Percentiles rank a stretch among this genome's conserved stretches.
phyloP scores from a whole-genome alignment of 2,113 vertebrate species.

The Channa argus region DNA sequence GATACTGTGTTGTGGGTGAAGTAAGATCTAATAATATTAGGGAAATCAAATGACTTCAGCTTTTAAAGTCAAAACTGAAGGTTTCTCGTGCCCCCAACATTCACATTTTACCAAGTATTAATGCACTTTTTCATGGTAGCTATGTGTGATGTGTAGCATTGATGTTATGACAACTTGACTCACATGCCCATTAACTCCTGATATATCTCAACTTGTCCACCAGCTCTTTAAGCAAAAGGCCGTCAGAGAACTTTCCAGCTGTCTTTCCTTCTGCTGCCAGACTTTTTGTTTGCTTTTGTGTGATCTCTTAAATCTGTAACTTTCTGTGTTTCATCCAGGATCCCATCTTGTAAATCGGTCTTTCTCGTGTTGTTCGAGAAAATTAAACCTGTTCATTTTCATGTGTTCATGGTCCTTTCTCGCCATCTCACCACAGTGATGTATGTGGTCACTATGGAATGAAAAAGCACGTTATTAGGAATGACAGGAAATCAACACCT shows the following conservation, averaged over 20 bases:
- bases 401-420: neutral
- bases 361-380: neutral
- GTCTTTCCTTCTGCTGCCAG: too few relatives aligned
- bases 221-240: too few relatives aligned
- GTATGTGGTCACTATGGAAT: neutral
- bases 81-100: neutral
- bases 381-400: neutral
- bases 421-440: neutral
- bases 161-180: conserved; percentile 3
- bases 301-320: too few relatives aligned
- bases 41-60: neutral
- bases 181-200: neutral
- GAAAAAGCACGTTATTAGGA: conserved; percentile 1
- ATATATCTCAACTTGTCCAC: too few relatives aligned
- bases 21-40: neutral
- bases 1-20: neutral
- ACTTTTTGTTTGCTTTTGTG: too few relatives aligned
- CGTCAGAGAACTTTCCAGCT: too few relatives aligned
- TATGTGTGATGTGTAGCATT: neutral
- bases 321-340: too few relatives aligned
- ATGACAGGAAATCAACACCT: neutral
- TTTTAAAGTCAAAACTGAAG: neutral
- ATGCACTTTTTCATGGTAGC: neutral
- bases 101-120: neutral
- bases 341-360: too few relatives aligned